Base-by-base conservation (phyloP, 2,113 vertebrate genomes). In the Patagioenas fasciata region DNA sequence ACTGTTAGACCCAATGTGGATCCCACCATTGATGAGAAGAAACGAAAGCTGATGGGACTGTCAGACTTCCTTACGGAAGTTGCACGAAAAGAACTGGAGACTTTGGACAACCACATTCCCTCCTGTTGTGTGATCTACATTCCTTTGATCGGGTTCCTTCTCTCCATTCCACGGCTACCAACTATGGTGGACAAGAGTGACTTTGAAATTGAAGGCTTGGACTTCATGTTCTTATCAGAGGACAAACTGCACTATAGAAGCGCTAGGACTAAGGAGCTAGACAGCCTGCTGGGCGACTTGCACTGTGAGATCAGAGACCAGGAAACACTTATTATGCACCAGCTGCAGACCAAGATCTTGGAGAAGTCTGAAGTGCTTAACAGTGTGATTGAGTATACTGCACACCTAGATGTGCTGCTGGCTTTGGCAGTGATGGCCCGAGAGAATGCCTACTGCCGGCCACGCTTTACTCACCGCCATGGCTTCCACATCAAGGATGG, bases 161-260 rank as follows among this genome's bases (percentile, higher is more conserved):
- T 99, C 25, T 98, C 98, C 85, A 96, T 99, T 91, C 98, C 99
- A 92, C 98, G 98, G 47, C 97, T 99, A 50, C 98, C 99, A 82
- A 98, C 88, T 73, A 99, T 99, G 99, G 93, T 98, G 71, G 98
- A 98, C 60, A 98, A 98, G 90, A 98, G 96, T 58, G 98, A 99
- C 96, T 99, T 99, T 31, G 98, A 99, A 96, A 99, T 99, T 5
- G 97, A 98, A 64, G 99, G 99, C 16, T 98, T 99, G 92, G 98
- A 99, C 92, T 99, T 99, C 88, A 99, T 99, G 98, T 99, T 99
- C 96, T 97, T 99, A 61, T 99, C 99, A 83, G 98, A 99, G 16
- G 98, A 99, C 48, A 98, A 98, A 88, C 98, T 99, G 62, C 99
- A 99, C 93, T 99, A 99, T 83, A 98, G 99, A 74, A 99, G 98